Evolutionary conservation across 2,113 vertebrate species (phyloP).

Genomic region (Cheirogaleus medius): DNA sequence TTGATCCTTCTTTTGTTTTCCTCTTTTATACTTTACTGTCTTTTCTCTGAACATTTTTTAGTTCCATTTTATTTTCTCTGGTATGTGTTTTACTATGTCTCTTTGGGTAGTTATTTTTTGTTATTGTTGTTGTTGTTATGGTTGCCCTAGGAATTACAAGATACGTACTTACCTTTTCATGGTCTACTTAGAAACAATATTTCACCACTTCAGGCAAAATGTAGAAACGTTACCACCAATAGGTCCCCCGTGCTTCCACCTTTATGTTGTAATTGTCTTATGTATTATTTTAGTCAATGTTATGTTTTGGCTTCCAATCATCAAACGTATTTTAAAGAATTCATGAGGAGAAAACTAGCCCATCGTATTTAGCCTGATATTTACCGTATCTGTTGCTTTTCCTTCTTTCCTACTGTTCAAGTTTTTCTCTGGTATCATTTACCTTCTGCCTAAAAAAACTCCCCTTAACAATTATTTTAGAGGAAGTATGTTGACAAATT

Average conservation of each 20-base stretch:
- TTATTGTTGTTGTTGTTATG: neutral
- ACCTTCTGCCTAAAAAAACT: neutral
- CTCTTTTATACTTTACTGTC: neutral
- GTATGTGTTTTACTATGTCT: neutral
- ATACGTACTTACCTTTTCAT: neutral
- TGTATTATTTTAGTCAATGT: neutral
- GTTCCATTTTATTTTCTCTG: neutral
- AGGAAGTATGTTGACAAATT: neutral
- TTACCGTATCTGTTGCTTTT: neutral
- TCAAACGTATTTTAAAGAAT: neutral
- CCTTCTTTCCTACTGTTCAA: neutral
- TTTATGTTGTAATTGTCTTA: neutral
- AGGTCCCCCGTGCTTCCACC: too few relatives aligned
- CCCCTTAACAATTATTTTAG: neutral
- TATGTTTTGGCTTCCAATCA: neutral
- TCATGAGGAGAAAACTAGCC: neutral
- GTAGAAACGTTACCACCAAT: neutral
- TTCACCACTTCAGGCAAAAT: neutral
- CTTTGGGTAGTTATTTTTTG: neutral
- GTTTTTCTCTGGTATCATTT: neutral
- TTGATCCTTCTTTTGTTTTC: neutral
- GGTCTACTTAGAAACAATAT: neutral
- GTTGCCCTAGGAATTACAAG: neutral
- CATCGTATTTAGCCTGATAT: too few relatives aligned
- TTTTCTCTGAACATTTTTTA: neutral